These are phyloP conservation scores for Amblyraja radiata DNA, from an alignment of 2,797 vertebrate genomes.

Conservation along the genomic window DNA sequence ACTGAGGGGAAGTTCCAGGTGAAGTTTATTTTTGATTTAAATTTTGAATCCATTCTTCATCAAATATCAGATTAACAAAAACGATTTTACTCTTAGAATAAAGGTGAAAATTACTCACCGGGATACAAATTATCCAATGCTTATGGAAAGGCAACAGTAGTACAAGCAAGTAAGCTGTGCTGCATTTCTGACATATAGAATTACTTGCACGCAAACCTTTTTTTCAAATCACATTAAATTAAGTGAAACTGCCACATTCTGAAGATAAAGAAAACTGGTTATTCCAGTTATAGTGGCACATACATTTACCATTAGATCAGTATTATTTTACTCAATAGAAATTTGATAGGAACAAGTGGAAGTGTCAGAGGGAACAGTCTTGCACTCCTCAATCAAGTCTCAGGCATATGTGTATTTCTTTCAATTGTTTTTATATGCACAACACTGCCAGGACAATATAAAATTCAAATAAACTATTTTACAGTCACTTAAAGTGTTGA, in stretches of 20 bases:
- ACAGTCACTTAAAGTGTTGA: neutral
- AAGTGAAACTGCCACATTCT: neutral
- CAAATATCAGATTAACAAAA: neutral
- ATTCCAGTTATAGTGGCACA: neutral
- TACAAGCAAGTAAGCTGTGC: too few relatives aligned
- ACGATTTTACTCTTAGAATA: neutral
- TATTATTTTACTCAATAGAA: neutral
- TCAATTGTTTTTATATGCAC: neutral
- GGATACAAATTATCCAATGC: neutral
- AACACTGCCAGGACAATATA: neutral
- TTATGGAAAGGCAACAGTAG: neutral
- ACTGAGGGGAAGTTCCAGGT: neutral
- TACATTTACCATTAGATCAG: neutral
- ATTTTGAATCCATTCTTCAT: neutral
- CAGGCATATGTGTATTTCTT: neutral
- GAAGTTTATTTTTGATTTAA: constrained; percentile 10
- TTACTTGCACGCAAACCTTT: neutral
- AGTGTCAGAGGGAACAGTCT: neutral
- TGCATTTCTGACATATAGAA: neutral
- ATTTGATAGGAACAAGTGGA: too few relatives aligned
- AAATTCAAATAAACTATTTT: neutral
- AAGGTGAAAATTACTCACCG: neutral
- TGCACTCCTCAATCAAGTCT: neutral
- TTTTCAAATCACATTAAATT: neutral
- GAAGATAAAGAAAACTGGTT: neutral